Evolutionary conservation across 2,888 invertebrate genomes (phyloP).

Genomic region (Cheilosia urbana): DNA sequence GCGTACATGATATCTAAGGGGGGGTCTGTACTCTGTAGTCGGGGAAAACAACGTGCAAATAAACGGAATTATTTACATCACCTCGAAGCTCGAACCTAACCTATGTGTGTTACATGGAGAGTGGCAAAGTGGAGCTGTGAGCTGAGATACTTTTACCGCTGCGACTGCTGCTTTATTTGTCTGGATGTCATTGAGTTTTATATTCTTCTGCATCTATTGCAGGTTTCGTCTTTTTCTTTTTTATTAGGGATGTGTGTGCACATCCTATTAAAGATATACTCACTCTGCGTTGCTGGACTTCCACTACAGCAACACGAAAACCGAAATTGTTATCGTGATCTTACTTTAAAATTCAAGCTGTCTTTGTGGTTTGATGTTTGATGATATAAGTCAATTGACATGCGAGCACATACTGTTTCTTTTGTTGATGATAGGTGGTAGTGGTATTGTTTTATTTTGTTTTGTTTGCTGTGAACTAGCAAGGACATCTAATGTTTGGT

Average conservation of each 20-base stretch:
- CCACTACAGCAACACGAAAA: slow-evolving; percentile 11
- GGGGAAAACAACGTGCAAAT: slow-evolving; percentile 69
- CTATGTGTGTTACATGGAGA: slow-evolving; percentile 50
- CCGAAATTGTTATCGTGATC: slow-evolving; percentile 48
- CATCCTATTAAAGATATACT: slow-evolving; percentile 42
- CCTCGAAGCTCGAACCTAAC: slow-evolving; percentile 69
- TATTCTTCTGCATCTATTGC: slow-evolving; percentile 58
- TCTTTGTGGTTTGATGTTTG: slow-evolving; percentile 56
- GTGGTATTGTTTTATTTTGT: too few relatives aligned
- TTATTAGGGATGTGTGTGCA: slow-evolving; percentile 44
- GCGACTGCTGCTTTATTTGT: slow-evolving; percentile 66
- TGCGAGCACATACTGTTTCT: slow-evolving; percentile 45
- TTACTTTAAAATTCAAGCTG: slow-evolving; percentile 63
- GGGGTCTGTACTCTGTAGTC: slow-evolving; percentile 25
- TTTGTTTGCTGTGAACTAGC: slow-evolving; percentile 36
- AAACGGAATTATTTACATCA: slow-evolving; percentile 75
- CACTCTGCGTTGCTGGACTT: not conserved
- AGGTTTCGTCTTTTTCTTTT: slow-evolving; percentile 19
- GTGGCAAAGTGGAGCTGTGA: slow-evolving; percentile 42
- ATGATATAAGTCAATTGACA: slow-evolving; percentile 61
- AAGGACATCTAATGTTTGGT: slow-evolving; percentile 52
- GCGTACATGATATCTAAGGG: slow-evolving; percentile 50
- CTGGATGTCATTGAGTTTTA: slow-evolving; percentile 74
- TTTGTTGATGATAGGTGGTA: slow-evolving; percentile 37
- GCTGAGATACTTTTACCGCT: slow-evolving; percentile 51